phyloP scores from a whole-genome alignment of 2,888 invertebrate genomes.

The Mythimna loreyi region DNA sequence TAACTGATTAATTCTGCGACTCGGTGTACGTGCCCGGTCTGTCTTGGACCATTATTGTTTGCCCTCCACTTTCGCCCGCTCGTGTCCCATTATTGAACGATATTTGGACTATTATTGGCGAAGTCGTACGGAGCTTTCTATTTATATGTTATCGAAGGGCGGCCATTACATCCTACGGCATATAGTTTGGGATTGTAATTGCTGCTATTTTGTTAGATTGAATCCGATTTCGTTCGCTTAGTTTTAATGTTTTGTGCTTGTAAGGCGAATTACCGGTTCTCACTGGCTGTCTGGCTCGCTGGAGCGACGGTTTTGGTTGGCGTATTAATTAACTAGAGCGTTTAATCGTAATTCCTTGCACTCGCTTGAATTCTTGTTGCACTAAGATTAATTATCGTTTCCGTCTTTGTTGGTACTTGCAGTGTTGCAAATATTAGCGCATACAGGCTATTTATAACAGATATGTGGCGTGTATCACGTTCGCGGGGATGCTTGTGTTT shows the following conservation, averaged over 20 bases:
- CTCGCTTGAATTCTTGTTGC: conserved; percentile 70
- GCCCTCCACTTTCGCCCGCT: conserved; percentile 81
- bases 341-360: conserved; percentile 70
- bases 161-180: conserved; percentile 79
- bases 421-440: conserved; percentile 54
- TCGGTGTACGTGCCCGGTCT: conserved; percentile 83
- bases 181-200: conserved; percentile 86
- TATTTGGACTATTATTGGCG: conserved; percentile 86
- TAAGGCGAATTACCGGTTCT: conserved; percentile 57
- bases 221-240: conserved; percentile 79
- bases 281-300: conserved; percentile 47
- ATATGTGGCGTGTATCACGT: conserved; percentile 29
- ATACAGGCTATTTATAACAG: conserved; percentile 25
- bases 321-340: conserved; percentile 72
- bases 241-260: conserved; percentile 78
- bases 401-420: conserved; percentile 66
- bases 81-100: conserved; percentile 85
- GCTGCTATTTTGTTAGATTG: conserved; percentile 85
- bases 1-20: conserved; percentile 90
- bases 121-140: conserved; percentile 76
- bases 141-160: conserved; percentile 85
- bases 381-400: conserved; percentile 75
- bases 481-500: conserved; percentile 23
- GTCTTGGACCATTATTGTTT: conserved; percentile 85
- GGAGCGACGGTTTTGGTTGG: conserved; percentile 67